Evolutionary conservation across 2,888 invertebrate genomes (phyloP), one percentile per base, ranked within the genome.

Genomic region (Idaea straminata): DNA sequence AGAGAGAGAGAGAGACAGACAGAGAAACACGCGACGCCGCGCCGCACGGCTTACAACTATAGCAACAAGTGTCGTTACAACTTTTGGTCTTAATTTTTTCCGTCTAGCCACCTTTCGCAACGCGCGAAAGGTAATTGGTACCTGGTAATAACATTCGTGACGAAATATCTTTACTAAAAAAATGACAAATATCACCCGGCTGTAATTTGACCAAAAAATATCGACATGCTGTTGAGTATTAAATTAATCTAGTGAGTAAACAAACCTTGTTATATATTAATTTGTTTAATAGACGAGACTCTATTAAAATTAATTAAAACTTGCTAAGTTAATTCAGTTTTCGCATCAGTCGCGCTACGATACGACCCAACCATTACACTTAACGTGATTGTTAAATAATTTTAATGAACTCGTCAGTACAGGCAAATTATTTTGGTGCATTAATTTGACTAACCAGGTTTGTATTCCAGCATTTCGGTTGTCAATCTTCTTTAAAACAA

Each of bases 291-390:
- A 47, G 47, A 47, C 47, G 47, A 47, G 13, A 7, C 47, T 13
- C 10, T 47, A 47, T 47, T 13, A 47, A 47, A 47, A 47, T 47
- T 47, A 47, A 47, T 47, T 47, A 47, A 47, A 47, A 47, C 13
- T n/a, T 47, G 47, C 47, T 61, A 61, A 15, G 61, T 61, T 35
- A 36, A 35, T 35, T 25, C 59, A 58, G 58, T 5, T 47, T 13
- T 59, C 58, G 36, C 61, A 34, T 36, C 47, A n/a, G 25, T 25
- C 25, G 25, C 25, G 1, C 61, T 38, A 64, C 64, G 67, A 3
- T 47, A 13, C 47, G 47, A 47, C 13, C 13, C 47, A 47, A 47
- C 47, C 47, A 47, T 47, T 38, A 62, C 61, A 62, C 66, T 64
- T 58, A 68, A 47, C 10, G 47, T 47, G 47, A 47, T 47, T 47